Evolutionary conservation across 2,888 invertebrate species (phyloP), one percentile per base, ranked within the genome.

Genomic region (Graphium colonna): DNA sequence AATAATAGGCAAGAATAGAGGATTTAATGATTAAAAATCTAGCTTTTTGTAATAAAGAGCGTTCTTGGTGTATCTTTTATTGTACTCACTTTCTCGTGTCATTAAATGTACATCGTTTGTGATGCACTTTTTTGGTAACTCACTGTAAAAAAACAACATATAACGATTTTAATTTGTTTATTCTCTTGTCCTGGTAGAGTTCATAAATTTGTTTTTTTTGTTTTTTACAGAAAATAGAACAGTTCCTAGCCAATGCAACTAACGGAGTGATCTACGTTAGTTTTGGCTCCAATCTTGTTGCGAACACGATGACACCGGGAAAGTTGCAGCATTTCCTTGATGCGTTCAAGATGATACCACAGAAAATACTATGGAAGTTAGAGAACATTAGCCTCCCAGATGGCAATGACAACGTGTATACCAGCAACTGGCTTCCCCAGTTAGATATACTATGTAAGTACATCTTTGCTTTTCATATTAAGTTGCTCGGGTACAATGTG

Each of bases 341-440:
- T 0, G 94, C 92, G 0, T 91, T 95, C 58, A 77, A 82, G 1
- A 82, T 83, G 47, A 79, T 95, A 49, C 91, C 93, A 0, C 91
- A 94, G 64, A 92, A 92, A 59, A 91, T 95, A 0, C 77, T 95
- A 16, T 95, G 94, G 94, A 95, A 95, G 79, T 93, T 93, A 91
- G 94, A 94, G 67, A 89, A 90, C 46, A 92, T 91, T 0, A 82
- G 88, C 2, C 73, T 92, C 66, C 87, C 86, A 59, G 79, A 77
- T 0, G 86, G 80, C 15, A 81, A 92, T 58, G 90, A 92, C 0
- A 93, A 94, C 61, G 82, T 94, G 0, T 85, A 91, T 66, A 75
- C 91, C 1, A 81, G 78, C 53, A 90, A 88, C 44, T 94, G 94
- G 94, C 77, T 93, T 61, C 93, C 94, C 0, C 94, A 94, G 64